phyloP scores from a whole-genome alignment of 2,888 invertebrate genomes.

The Odontocolon sp. region DNA sequence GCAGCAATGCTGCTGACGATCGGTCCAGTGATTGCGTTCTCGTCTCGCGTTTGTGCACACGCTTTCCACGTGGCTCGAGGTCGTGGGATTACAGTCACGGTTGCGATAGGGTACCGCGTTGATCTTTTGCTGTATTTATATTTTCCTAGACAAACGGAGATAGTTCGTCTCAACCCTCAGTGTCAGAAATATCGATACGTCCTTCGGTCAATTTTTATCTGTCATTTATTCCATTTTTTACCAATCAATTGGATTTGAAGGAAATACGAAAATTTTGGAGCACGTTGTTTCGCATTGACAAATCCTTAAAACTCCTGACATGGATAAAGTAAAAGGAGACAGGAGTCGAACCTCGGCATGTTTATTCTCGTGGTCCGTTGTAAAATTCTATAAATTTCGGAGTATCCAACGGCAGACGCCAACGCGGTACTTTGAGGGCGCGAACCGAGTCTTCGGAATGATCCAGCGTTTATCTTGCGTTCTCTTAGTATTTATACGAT shows the following conservation, averaged over 20 bases:
- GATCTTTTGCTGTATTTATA: background rate
- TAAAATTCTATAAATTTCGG: constrained; percentile 60
- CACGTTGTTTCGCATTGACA: background rate
- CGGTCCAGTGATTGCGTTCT: constrained; percentile 17
- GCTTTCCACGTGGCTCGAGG: constrained; percentile 1
- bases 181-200: background rate
- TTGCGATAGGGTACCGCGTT: background rate
- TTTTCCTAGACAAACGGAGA: too few relatives aligned
- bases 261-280: background rate
- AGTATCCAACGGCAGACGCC: constrained; percentile 16
- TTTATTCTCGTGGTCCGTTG: constrained; percentile 35
- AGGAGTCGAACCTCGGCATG: background rate
- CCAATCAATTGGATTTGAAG: background rate
- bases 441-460: constrained; percentile 16
- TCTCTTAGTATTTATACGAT: background rate
- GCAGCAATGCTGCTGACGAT: too few relatives aligned
- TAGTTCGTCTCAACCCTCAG: too few relatives aligned
- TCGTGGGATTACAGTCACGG: background rate
- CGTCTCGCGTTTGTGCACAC: background rate
- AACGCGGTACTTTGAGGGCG: background rate
- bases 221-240: background rate
- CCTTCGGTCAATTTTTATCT: background rate
- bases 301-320: too few relatives aligned
- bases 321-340: too few relatives aligned
- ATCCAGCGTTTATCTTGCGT: background rate